Evolutionary conservation across 2,888 invertebrate genomes (phyloP).

Genomic region (Ennomos quercinarius): DNA sequence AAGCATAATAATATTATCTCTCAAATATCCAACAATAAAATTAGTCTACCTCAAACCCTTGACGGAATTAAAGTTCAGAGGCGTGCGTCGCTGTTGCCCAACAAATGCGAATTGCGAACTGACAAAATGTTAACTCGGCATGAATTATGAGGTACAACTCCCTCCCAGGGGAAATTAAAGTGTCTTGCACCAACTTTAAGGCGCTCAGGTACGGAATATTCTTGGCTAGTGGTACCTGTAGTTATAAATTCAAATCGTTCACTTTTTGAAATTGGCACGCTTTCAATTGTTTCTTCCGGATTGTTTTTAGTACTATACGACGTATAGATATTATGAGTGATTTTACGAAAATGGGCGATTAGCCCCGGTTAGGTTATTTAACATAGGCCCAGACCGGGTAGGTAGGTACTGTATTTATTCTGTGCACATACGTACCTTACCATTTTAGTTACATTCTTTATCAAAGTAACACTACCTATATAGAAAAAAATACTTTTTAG

Average conservation of each 20-base stretch:
- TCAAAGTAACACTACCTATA: neutral
- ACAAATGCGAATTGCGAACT: constrained; percentile 80
- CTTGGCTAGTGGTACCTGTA: constrained; percentile 54
- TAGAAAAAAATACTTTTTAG: too few relatives aligned
- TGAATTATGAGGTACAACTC: constrained; percentile 79
- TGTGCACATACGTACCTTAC: too few relatives aligned
- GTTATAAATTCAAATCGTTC: constrained; percentile 67
- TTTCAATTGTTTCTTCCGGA: constrained; percentile 49
- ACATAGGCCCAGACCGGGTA: too few relatives aligned
- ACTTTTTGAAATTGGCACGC: constrained; percentile 59
- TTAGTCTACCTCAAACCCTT: constrained; percentile 43
- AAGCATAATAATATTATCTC: too few relatives aligned
- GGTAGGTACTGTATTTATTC: too few relatives aligned
- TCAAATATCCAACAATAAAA: constrained; percentile 50
- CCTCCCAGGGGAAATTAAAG: constrained; percentile 82
- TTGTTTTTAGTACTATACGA: constrained; percentile 1
- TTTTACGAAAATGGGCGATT: too few relatives aligned
- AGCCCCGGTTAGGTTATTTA: too few relatives aligned
- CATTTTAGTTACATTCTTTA: too few relatives aligned
- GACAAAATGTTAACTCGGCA: constrained; percentile 83
- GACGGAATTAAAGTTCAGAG: constrained; percentile 67
- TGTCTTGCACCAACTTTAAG: constrained; percentile 82
- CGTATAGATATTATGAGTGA: too few relatives aligned
- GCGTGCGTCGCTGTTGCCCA: constrained; percentile 65
- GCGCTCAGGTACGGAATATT: constrained; percentile 69